phyloP scores from a whole-genome alignment of 2,113 vertebrate species.

The Neogobius melanostomus region DNA sequence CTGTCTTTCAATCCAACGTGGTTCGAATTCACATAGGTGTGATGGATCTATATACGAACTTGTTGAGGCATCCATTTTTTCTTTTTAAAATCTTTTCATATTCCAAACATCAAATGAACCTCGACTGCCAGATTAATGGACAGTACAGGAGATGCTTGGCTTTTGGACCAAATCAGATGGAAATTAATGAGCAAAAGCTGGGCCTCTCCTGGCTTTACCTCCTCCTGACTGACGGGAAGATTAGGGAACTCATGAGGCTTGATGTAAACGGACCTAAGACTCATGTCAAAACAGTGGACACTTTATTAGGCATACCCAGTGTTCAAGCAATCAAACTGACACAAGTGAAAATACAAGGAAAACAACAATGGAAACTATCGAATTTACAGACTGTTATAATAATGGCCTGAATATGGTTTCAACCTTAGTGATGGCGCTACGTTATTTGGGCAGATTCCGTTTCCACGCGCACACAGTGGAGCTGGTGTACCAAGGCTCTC shows the following conservation, averaged over 20 bases:
- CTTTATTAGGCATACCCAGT: conserved; percentile 25
- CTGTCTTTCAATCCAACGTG: not conserved
- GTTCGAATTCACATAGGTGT: conserved; percentile 8
- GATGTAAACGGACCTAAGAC: conserved; percentile 56
- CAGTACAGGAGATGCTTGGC: conserved; percentile 58
- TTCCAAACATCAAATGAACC: conserved; percentile 59
- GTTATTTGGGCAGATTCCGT: conserved; percentile 77
- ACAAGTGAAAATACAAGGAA: not conserved
- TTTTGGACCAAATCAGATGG: conserved; percentile 69
- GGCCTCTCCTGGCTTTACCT: conserved; percentile 57
- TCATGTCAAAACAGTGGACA: conserved; percentile 12
- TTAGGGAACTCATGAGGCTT: conserved; percentile 78
- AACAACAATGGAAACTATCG: not conserved
- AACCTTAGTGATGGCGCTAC: conserved; percentile 1
- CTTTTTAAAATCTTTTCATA: not conserved
- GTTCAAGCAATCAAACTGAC: conserved; percentile 10
- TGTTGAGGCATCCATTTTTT: conserved; percentile 4
- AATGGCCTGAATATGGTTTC: not conserved
- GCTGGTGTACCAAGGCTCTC: conserved; percentile 87
- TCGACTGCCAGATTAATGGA: conserved; percentile 72
- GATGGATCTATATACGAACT: conserved; percentile 25
- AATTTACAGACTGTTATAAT: too few relatives aligned
- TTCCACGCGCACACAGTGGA: conserved; percentile 86
- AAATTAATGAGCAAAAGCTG: conserved; percentile 77
- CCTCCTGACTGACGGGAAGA: conserved; percentile 72